Base-by-base conservation (phyloP, 2,888 invertebrate species). In the Pandemis corylana region DNA sequence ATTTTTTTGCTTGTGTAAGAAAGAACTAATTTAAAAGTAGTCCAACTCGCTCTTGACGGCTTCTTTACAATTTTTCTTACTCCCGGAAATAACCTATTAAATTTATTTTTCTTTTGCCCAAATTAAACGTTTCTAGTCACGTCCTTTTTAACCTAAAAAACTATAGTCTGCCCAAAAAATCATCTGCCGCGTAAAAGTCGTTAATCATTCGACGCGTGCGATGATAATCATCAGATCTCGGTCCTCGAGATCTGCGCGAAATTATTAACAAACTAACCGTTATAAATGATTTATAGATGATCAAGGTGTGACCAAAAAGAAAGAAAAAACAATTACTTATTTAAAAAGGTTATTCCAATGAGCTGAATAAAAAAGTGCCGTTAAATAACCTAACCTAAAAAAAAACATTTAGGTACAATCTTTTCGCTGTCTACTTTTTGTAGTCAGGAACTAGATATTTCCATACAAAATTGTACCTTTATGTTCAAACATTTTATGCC, bases 241-340 rank as follows among this genome's bases (percentile, higher is more conserved):
- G 56, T 46, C 56, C 56, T 12, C 63, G 41, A 68, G 80, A 80
- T 79, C 77, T 80, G 81, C 85, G 81, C 79, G 85, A 87, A 87
- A 85, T 86, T 84, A 84, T 84, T 82, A 80, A 85, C 79, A 83
- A 84, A 81, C 82, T 81, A 75, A 77, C 79, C 76, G 77, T 79
- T 78, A 78, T 41, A 72, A 41, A 75, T 78, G 79, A 78, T 78
- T 78, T 80, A 78, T 78, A 61, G 76, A 64, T 51, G 53, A 62
- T 56, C 70, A 74, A 73, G 73, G 73, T 73, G 73, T 69, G 63
- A 63, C 59, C 28, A 13, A 62, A 73, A 20, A 13, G 7, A 15
- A 56, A 56, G 7, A 15, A 56, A n/a, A 9, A 56, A 15, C 6
- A 44, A 7, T 6, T 44, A 44, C 9, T 44, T 44, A 44, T 44